phyloP scores from a whole-genome alignment of 2,888 invertebrate species.

The Yponomeuta plumbellus region DNA sequence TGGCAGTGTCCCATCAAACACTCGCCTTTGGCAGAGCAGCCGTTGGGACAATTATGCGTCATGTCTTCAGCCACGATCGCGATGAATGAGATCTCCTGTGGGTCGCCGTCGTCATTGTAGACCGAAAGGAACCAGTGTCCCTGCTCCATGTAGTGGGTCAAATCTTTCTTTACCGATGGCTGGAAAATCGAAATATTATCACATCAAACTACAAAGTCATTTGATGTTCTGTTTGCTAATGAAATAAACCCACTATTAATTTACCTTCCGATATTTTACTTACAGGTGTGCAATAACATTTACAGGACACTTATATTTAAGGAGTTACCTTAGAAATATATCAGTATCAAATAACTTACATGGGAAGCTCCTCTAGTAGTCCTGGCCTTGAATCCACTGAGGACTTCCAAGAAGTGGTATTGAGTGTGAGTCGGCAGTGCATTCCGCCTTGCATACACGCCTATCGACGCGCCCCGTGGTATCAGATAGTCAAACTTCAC shows the following conservation, averaged over 20 bases:
- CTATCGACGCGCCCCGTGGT: slow-evolving; percentile 93
- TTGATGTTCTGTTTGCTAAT: no score
- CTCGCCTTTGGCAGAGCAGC: slow-evolving; percentile 97
- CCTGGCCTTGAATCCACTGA: slow-evolving; percentile 92
- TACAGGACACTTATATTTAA: no score
- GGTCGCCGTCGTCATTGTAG: slow-evolving; percentile 96
- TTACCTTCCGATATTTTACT: no score
- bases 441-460: slow-evolving; percentile 95
- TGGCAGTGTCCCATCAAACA: slow-evolving; percentile 96
- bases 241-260: no score
- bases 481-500: slow-evolving; percentile 96
- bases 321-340: no score
- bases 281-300: no score
- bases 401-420: slow-evolving; percentile 95
- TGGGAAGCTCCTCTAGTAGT: slow-evolving; percentile 90
- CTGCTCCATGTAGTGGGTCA: slow-evolving; percentile 95
- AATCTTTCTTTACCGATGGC: slow-evolving; percentile 93
- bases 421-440: slow-evolving; percentile 97
- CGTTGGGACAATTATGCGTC: slow-evolving; percentile 96
- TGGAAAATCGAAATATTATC: slow-evolving; percentile 41
- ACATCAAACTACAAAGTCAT: slow-evolving; percentile 4
- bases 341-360: slow-evolving; percentile 77
- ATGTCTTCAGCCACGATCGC: slow-evolving; percentile 92
- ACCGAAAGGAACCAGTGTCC: slow-evolving; percentile 97
- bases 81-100: slow-evolving; percentile 90